Evolutionary conservation across 1,140 invertebrate species (phyloP).

Genomic region (Branchinecta lindahli): DNA sequence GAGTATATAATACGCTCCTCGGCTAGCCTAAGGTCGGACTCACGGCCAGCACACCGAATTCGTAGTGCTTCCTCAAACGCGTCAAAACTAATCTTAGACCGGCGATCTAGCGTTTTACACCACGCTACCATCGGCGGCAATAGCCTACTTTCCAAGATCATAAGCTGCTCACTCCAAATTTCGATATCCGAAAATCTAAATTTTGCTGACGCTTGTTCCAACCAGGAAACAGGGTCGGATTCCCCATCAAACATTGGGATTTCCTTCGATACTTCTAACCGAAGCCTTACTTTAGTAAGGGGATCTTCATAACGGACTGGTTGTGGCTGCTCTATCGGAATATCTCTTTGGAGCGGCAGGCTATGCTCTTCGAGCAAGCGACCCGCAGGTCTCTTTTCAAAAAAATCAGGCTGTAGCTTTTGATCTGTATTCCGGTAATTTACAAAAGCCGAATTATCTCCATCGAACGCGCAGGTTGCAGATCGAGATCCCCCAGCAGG

Average conservation of each 20-base stretch:
- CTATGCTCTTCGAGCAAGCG: no score
- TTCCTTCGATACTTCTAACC: not conserved
- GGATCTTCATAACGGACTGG: not conserved
- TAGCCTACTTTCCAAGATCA: not conserved
- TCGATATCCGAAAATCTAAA: not conserved
- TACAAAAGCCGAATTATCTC: no score
- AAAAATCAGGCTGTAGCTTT: no score
- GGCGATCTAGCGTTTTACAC: not conserved
- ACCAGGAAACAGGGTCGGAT: not conserved
- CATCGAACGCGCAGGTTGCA: no score
- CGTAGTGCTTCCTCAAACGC: not conserved
- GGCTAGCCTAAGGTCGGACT: not conserved
- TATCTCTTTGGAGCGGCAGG: no score
- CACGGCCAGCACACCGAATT: not conserved
- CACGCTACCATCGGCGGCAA: not conserved
- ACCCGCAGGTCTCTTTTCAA: no score
- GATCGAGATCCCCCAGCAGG: no score
- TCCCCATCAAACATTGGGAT: not conserved
- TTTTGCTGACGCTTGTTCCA: not conserved
- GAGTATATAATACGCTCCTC: not conserved
- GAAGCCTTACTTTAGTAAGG: not conserved
- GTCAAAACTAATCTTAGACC: not conserved
- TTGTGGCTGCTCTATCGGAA: no score
- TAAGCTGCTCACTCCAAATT: not conserved
- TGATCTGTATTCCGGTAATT: no score